phyloP scores from a whole-genome alignment of 2,888 invertebrate genomes.

The Steinernema carpocapsae region DNA sequence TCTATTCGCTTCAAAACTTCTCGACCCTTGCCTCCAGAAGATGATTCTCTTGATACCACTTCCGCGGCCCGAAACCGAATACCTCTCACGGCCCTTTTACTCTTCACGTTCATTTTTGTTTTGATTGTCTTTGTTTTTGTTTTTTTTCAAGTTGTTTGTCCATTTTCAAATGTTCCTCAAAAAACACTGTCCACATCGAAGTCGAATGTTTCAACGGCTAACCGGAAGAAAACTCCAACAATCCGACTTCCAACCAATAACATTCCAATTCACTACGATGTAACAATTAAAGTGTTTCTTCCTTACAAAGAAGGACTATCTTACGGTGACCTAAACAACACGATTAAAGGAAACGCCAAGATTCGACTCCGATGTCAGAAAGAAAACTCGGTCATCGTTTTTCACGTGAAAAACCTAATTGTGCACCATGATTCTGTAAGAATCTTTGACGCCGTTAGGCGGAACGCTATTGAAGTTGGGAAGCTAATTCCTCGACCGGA shows the following conservation, averaged over 20 bases:
- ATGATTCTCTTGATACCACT: neutral
- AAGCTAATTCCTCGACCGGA: neutral
- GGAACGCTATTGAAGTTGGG: neutral
- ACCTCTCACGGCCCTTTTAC: neutral
- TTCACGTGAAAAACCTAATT: constrained; percentile 20
- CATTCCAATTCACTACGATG: constrained; percentile 16
- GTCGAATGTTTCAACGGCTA: no score
- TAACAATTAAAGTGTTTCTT: constrained; percentile 14
- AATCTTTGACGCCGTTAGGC: constrained; percentile 25
- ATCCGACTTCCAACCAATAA: constrained; percentile 3
- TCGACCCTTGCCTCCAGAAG: neutral
- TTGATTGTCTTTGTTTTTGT: neutral
- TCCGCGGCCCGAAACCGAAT: neutral
- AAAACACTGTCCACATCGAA: neutral
- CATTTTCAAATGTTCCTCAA: neutral
- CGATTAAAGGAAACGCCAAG: constrained; percentile 23
- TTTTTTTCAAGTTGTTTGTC: neutral
- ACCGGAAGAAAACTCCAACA: constrained; percentile 7
- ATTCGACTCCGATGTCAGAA: neutral
- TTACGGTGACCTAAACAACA: neutral
- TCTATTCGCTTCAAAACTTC: neutral
- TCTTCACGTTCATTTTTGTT: neutral
- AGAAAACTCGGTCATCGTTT: constrained; percentile 15
- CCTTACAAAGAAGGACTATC: neutral
- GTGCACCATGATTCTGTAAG: neutral